These are phyloP conservation scores for Ia io DNA, from an alignment of 2,113 vertebrate genomes.

Conservation along the genomic window DNA sequence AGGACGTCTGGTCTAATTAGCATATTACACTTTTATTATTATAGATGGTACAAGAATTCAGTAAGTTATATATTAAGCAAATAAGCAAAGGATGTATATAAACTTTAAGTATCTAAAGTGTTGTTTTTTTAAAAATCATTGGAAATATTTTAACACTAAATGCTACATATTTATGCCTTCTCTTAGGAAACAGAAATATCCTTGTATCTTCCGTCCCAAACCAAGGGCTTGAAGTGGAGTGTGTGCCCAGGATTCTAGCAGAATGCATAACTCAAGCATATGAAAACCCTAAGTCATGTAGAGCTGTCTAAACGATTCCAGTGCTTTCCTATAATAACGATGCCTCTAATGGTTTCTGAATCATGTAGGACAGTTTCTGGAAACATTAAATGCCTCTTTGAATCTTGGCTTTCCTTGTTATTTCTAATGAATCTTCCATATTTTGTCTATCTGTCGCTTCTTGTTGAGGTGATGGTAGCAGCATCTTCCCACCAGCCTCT, in stretches of 20 bases:
- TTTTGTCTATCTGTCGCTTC: slow-evolving; percentile 8
- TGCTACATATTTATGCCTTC: background rate
- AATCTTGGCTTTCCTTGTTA: slow-evolving; percentile 10
- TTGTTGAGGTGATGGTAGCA: background rate
- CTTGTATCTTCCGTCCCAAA: background rate
- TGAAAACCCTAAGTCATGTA: background rate
- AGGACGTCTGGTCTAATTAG: too few species aligned
- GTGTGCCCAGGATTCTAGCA: background rate
- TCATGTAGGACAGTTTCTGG: background rate
- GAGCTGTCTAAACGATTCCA: background rate
- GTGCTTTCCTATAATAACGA: background rate
- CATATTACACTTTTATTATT: too few species aligned
- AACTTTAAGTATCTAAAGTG: background rate
- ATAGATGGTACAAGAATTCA: background rate
- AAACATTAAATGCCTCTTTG: background rate
- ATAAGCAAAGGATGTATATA: background rate
- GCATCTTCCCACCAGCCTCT: background rate
- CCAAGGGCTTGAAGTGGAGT: background rate
- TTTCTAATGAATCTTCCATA: background rate
- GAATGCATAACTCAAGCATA: background rate
- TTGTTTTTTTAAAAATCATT: background rate
- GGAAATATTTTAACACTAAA: background rate
- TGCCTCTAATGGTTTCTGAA: background rate
- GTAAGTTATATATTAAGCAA: background rate
- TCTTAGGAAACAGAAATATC: background rate